Evolutionary conservation across 2,797 vertebrate genomes (phyloP).

Genomic region (Labroides dimidiatus): DNA sequence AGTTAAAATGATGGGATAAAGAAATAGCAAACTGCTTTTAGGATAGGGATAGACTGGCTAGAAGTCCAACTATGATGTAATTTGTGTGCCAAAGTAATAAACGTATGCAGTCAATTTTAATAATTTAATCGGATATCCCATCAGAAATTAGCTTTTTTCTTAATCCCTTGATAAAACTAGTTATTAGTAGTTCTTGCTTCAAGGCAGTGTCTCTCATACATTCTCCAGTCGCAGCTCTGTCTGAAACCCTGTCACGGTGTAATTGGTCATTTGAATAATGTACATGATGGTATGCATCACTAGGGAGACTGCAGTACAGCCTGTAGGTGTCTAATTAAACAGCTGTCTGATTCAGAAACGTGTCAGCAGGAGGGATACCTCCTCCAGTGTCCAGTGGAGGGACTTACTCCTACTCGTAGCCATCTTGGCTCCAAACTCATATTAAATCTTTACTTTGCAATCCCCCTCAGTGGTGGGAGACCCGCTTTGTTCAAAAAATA

Average conservation of each 20-base stretch:
- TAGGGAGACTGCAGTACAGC: neutral
- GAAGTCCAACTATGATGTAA: too few species aligned
- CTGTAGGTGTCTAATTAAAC: conserved; percentile 28
- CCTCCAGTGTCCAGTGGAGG: conserved; percentile 1
- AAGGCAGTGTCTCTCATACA: neutral
- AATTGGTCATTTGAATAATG: conserved; percentile 18
- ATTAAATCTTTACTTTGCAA: conserved; percentile 10
- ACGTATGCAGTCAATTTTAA: too few species aligned
- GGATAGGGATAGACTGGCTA: too few species aligned
- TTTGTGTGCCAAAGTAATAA: too few species aligned
- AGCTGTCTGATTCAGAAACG: conserved; percentile 21
- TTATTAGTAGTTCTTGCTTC: neutral
- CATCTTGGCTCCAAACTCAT: neutral
- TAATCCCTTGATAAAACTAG: neutral
- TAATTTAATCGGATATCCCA: too few species aligned
- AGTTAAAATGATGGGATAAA: too few species aligned
- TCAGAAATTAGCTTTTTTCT: too few species aligned
- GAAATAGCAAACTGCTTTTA: too few species aligned
- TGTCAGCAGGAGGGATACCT: conserved; percentile 3
- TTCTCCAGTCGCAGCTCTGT: neutral
- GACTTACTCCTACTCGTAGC: neutral
- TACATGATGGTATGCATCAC: conserved; percentile 8
- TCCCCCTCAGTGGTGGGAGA: neutral
- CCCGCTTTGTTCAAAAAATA: neutral
- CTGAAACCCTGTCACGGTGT: neutral